These are phyloP conservation scores for Cisticola juncidis DNA, from an alignment of 2,113 vertebrate genomes.

Conservation along the genomic window DNA sequence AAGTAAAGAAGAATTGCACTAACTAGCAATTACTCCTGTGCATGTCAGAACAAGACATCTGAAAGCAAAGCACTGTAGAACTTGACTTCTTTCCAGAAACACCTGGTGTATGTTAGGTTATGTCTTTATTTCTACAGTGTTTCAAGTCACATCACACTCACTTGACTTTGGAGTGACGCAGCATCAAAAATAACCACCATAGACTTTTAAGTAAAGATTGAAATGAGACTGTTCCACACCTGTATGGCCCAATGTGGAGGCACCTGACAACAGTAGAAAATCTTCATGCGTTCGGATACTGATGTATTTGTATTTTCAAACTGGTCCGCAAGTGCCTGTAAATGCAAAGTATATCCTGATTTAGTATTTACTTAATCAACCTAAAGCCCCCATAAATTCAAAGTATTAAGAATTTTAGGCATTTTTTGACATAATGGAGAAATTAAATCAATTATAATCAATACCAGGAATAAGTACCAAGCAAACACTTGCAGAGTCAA, in stretches of 20 bases:
- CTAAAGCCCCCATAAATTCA: background rate
- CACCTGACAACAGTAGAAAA: conserved; percentile 91
- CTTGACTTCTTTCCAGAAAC: background rate
- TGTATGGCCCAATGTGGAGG: conserved; percentile 88
- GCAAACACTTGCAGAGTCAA: background rate
- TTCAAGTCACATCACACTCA: background rate
- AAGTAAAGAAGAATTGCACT: background rate
- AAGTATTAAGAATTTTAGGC: background rate
- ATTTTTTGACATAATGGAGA: background rate
- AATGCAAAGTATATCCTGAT: background rate
- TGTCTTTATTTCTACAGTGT: background rate
- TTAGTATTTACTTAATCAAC: background rate
- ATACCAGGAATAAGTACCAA: background rate
- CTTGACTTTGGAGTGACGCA: background rate
- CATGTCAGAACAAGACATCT: background rate
- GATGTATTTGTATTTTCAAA: conserved; percentile 84
- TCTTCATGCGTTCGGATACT: conserved; percentile 86
- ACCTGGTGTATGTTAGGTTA: background rate
- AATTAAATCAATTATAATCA: background rate
- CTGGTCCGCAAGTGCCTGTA: conserved; percentile 83
- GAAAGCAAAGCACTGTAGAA: background rate
- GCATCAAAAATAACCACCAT: background rate
- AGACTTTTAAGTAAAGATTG: background rate
- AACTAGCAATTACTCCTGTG: background rate
- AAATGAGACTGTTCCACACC: conserved; percentile 68